Evolutionary conservation across 2,113 vertebrate genomes (phyloP), one percentile per base, ranked within the genome.

Genomic region (Catharus bicknelli): DNA sequence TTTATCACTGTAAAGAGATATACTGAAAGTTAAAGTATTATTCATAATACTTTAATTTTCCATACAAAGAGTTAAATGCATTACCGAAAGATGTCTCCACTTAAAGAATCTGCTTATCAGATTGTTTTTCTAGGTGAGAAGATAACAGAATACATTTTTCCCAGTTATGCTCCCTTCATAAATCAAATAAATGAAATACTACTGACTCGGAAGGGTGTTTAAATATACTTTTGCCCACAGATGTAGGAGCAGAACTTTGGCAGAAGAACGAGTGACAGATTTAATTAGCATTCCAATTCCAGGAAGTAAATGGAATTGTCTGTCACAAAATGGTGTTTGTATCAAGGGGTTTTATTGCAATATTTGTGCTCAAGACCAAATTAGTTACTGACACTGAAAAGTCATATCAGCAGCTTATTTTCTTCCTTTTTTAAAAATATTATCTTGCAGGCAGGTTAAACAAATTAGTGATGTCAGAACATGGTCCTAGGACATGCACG

Each of bases 201-300:
- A 54, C 67, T 92, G 84, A 61, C 47, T 95, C 64, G n/a, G 74
- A 92, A 93, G 36, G 68, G 20, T 64, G 77, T 95, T 96, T 88
- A 95, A 96, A 89, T 64, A 87, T 63, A 94, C 55, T 90, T 92
- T 91, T 85, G 82, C 82, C 85, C 90, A 78, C 81, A 94, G 81
- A 94, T 58, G 74, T 51, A 90, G 79, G 63, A 95, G 73, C 83
- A 95, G 85, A 86, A 78, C 85, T 92, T 95, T 94, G 85, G 75
- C 87, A 96, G 79, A 74, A 92, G 88, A 95, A 84, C 26, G 1
- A 23, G 47, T 70, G 63, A 83, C 79, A 84, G 88, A 95, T 93
- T 90, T 97, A 94, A 97, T 93, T 96, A 87, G 68, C 63, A 77
- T 90, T 94, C 62, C 29, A 70, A 23, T 83, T 80, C 55, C 81